phyloP scores from a whole-genome alignment of 2,113 vertebrate species.

The Sinosuthora webbiana region DNA sequence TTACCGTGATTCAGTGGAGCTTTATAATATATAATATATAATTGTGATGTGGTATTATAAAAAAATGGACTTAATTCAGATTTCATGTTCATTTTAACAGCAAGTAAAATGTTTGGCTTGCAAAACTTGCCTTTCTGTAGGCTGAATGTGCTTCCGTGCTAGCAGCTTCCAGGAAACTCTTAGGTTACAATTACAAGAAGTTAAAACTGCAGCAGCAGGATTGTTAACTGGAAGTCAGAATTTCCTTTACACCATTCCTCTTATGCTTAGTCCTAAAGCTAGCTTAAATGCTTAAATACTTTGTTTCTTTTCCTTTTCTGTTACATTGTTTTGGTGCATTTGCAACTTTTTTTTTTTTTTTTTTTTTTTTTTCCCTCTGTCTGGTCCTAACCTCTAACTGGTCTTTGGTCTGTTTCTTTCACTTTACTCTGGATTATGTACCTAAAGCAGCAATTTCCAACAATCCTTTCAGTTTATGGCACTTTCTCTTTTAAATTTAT shows the following conservation, averaged over 20 bases:
- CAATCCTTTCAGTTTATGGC: background rate
- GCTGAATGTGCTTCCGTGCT: slow-evolving; percentile 46
- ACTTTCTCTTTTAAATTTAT: background rate
- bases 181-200: slow-evolving; percentile 62
- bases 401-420: background rate
- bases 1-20: background rate
- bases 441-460: background rate
- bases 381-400: background rate
- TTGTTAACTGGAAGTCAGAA: slow-evolving; percentile 64
- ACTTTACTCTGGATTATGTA: background rate
- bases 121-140: background rate
- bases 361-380: accelerated
- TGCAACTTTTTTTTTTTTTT: background rate
- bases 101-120: slow-evolving; percentile 17
- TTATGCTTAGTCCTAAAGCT: background rate
- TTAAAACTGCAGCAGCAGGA: slow-evolving; percentile 40
- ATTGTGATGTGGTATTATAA: background rate
- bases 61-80: background rate
- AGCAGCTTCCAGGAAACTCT: slow-evolving; percentile 62
- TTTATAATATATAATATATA: background rate
- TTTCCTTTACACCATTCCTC: slow-evolving; percentile 46
- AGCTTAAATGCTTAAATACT: slow-evolving; percentile 7
- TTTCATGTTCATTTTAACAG: slow-evolving; percentile 17
- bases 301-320: background rate
- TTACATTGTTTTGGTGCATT: background rate